Percentiles rank a stretch among this genome's conserved stretches.
These are phyloP conservation scores for Caenorhabditis sp. DNA, from an alignment of 2,888 invertebrate species.

Conservation along the genomic window DNA sequence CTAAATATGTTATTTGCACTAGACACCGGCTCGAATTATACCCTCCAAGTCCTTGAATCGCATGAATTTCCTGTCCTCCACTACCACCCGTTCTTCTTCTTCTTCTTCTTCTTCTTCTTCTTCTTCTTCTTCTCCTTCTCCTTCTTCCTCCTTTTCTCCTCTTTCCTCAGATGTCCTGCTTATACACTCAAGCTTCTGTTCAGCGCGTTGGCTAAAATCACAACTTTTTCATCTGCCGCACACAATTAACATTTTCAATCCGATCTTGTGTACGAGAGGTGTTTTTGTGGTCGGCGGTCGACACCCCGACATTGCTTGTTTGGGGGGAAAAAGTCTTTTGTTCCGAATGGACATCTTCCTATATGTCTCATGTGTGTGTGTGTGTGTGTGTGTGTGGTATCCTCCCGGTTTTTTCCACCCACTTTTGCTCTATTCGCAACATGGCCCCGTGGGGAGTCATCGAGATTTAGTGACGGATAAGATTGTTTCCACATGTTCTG, in stretches of 20 bases:
- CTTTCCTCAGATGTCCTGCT: no score
- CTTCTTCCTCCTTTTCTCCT: no score
- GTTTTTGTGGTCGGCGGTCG: conserved; percentile 15
- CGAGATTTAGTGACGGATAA: conserved; percentile 56
- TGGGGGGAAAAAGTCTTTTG: conserved; percentile 20
- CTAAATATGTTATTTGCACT: conserved; percentile 23
- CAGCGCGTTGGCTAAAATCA: conserved; percentile 35
- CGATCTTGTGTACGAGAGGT: neutral
- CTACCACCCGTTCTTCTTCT: neutral
- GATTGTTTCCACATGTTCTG: conserved; percentile 55
- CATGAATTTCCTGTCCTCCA: conserved; percentile 49
- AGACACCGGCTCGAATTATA: conserved; percentile 22
- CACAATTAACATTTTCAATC: conserved; percentile 23
- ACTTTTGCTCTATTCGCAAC: conserved; percentile 45
- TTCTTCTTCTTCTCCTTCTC: conserved; percentile 1
- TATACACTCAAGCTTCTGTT: no score
- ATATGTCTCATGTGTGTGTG: conserved; percentile 5
- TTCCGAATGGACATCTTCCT: conserved; percentile 12
- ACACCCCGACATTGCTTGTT: neutral
- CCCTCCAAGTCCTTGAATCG: conserved; percentile 6
- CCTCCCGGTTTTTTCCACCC: conserved; percentile 41
- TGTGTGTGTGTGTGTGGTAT: conserved; percentile 14
- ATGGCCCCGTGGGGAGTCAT: conserved; percentile 53
- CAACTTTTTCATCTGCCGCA: conserved; percentile 12
- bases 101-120: neutral